Percentiles rank a stretch among this genome's conserved stretches.
phyloP scores from a whole-genome alignment of 2,888 invertebrate species.

The Scaeva pyrastri region DNA sequence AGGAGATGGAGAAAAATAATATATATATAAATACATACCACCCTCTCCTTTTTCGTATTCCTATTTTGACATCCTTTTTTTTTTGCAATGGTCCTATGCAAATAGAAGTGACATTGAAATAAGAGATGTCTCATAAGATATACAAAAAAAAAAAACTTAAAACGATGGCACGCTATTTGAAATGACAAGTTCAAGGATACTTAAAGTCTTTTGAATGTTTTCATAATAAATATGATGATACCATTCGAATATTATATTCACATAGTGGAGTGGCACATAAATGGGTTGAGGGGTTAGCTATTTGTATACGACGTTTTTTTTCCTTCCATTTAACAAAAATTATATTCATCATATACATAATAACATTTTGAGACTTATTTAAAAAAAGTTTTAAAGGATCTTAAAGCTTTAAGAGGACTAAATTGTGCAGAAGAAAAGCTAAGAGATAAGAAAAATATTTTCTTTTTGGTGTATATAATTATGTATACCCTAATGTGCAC shows the following conservation, averaged over 20 bases:
- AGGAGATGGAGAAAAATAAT: slow-evolving; percentile 31
- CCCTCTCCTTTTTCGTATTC: background rate
- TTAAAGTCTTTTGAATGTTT: slow-evolving; percentile 6
- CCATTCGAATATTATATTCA: background rate
- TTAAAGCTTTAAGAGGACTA: too few relatives aligned
- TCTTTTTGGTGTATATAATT: too few relatives aligned
- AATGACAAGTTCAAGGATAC: slow-evolving; percentile 45
- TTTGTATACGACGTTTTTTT: background rate
- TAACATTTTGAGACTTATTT: background rate
- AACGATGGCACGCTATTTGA: slow-evolving; percentile 4
- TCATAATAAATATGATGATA: slow-evolving; percentile 1
- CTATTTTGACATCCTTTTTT: too few relatives aligned
- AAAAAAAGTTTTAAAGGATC: background rate
- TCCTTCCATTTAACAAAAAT: slow-evolving; percentile 14
- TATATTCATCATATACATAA: background rate
- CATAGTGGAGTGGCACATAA: too few relatives aligned
- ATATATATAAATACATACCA: background rate
- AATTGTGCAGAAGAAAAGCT: too few relatives aligned
- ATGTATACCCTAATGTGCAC: too few relatives aligned
- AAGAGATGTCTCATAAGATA: slow-evolving; percentile 22
- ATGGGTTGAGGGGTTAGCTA: too few relatives aligned
- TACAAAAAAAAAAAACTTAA: background rate
- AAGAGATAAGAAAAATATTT: too few relatives aligned
- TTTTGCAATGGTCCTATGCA: background rate
- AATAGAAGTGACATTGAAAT: slow-evolving; percentile 15